Evolutionary conservation across 2,888 invertebrate genomes (phyloP), one percentile per base, ranked within the genome.

Genomic region (Tromatobia lineatoria): DNA sequence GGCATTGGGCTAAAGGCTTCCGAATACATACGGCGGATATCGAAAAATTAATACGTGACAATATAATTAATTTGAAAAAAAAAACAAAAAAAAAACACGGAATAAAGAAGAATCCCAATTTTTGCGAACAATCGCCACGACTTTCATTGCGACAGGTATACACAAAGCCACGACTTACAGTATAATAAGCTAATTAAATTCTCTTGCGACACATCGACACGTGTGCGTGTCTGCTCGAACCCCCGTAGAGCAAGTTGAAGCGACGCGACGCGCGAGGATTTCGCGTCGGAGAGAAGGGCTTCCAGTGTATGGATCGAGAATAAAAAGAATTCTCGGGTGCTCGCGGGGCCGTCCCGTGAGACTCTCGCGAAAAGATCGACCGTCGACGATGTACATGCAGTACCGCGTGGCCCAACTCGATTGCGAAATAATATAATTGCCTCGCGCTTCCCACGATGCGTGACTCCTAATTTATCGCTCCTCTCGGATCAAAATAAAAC

Each of bases 171-270:
- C n/a, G 52, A 45, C 45, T 47, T 25, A 20, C 88, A 87, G 87
- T 91, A 89, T 91, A 90, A 91, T 90, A 90, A 89, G 91, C 90
- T 92, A 92, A 92, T 93, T 93, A 92, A 92, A 92, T 91, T 89
- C 90, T 87, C 90, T 91, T 91, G 89, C 91, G 89, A 91, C 91
- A 92, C 88, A 88, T 85, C 80, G 61, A 81, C 66, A 76, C 59
- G 69, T 73, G 81, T 70, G 66, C 47, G 81, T 86, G 76, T 82
- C 80, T 74, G 69, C 75, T 64, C 75, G 82, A 74, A 75, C 47
- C 81, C 80, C 74, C 61, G 64, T 82, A 79, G 70, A 67, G 42
- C 69, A 52, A 42, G 23, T 73, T 59, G 73, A 79, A 80, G 81
- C 71, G 57, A 18, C 29, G 59, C 59, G 45, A 67, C 11, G 23